Percentiles rank a stretch among this genome's conserved stretches.
Conservation (phyloP, 2,888 invertebrate genomes). For the Eumerus sabulonum region DNA sequence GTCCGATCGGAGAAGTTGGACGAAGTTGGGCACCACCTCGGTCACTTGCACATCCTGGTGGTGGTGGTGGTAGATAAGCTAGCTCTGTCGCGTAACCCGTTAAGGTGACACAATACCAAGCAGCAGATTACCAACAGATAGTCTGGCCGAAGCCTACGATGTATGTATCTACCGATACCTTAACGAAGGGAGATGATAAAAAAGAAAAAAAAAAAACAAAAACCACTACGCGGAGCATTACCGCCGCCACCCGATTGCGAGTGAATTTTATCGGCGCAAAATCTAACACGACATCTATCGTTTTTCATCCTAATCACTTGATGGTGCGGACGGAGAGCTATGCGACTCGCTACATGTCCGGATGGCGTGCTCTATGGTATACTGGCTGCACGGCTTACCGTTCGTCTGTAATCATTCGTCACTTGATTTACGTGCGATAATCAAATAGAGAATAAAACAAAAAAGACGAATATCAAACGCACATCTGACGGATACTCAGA, state of each 20-base stretch:
- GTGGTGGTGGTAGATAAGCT: background rate
- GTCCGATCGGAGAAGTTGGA: conserved; percentile 4
- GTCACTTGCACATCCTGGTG: conserved; percentile 52
- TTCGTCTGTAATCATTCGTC: conserved; percentile 67
- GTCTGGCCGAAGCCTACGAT: background rate
- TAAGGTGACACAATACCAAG: conserved; percentile 65
- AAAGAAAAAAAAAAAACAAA: conserved; percentile 16
- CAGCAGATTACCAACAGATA: conserved; percentile 34
- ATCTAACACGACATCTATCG: conserved; percentile 69
- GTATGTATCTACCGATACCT: conserved; percentile 49
- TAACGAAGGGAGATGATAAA: conserved; percentile 53
- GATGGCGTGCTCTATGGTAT: conserved; percentile 61
- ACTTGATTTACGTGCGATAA: conserved; percentile 69
- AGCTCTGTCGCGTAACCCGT: conserved; percentile 49
- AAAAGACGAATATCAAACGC: conserved; percentile 45
- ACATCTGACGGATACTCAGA: conserved; percentile 58
- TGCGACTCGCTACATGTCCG: conserved; percentile 22
- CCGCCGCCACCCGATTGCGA: conserved; percentile 52
- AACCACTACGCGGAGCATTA: background rate
- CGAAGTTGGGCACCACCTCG: conserved; percentile 33
- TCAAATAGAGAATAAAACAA: conserved; percentile 37
- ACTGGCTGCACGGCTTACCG: conserved; percentile 60
- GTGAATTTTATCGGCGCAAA: conserved; percentile 67
- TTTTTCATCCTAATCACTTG: conserved; percentile 68
- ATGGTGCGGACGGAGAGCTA: conserved; percentile 17